Evolutionary conservation across 1,140 invertebrate genomes (phyloP), one percentile per base, ranked within the genome.

Genomic region (Brachionus asplanchnoidis): DNA sequence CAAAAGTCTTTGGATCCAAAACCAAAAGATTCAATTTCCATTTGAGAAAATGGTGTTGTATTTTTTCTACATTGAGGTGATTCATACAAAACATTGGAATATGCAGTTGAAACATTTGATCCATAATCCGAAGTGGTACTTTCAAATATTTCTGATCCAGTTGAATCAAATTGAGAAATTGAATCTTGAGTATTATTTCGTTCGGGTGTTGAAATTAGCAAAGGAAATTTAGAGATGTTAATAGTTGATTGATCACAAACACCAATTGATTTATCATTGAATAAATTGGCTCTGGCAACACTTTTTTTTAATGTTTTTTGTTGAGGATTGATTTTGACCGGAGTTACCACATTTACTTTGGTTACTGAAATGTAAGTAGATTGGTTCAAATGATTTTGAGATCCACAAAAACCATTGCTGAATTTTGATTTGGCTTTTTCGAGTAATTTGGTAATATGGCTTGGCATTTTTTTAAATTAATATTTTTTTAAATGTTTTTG

Each of bases 391-490:
- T 36, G 8, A 36, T 36, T 17, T 46, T 73, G 9, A 20, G 40
- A 9, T 14, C 32, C 32, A 42, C 40, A 42, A 12, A 42, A 42
- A 73, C 68, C 68, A 40, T 42, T 73, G 9, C n/a, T 42, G 8
- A 73, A 44, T 73, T 42, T 42, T 44, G 68, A 42, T 73, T 73
- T 73, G 4, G 68, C 68, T 73, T 73, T 73, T 42, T 73, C 36
- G 17, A 73, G 40, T 3, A 73, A 73, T 42, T 73, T 73, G 28
- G 9, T 40, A 14, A 73, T 17, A 26, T 73, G 68, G 14, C 8
- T 73, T n/a, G 68, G 17, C 68, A 73, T 73, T 73, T 73, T 73
- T 17, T 53, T 53, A 1, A 44, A n/a, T n/a, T n/a, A n/a, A n/a
- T n/a, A n/a, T n/a, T n/a, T n/a, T n/a, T 46, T 44, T 3, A 11